phyloP scores from a whole-genome alignment of 1,140 invertebrate genomes.

The Tenebrio molitor region DNA sequence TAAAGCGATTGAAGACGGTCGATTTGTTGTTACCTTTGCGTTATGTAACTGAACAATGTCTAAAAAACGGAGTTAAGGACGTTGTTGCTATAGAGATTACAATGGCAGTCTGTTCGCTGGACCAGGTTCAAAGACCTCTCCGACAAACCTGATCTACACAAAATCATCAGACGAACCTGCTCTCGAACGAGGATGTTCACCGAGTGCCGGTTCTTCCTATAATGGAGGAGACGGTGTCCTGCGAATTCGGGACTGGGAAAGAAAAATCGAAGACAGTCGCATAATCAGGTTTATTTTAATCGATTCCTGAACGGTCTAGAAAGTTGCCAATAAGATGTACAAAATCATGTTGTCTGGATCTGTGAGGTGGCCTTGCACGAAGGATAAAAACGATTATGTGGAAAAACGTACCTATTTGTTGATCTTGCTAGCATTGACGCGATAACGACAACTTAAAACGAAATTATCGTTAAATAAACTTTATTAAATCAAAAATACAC shows the following conservation, averaged over 20 bases:
- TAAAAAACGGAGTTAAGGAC: slow-evolving; percentile 40
- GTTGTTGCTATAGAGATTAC: slow-evolving; percentile 43
- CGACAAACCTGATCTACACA: slow-evolving; percentile 46
- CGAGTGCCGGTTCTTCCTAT: slow-evolving; percentile 4
- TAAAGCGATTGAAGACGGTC: slow-evolving; percentile 25
- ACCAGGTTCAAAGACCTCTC: slow-evolving; percentile 45
- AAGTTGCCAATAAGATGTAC: slow-evolving; percentile 16
- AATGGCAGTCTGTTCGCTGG: slow-evolving; percentile 42
- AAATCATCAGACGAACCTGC: slow-evolving; percentile 42
- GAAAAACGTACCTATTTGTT: no score
- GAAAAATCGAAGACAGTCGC: slow-evolving; percentile 8
- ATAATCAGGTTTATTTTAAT: slow-evolving; percentile 21
- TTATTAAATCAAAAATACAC: slow-evolving; percentile 54
- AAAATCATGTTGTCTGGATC: slow-evolving; percentile 11
- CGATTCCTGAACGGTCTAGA: neutral
- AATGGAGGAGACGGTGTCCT: neutral
- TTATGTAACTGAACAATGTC: slow-evolving; percentile 40
- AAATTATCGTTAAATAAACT: slow-evolving; percentile 52
- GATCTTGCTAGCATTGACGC: slow-evolving; percentile 27
- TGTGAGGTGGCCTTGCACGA: slow-evolving; percentile 9
- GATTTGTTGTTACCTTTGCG: neutral
- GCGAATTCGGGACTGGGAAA: neutral
- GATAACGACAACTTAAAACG: slow-evolving; percentile 14
- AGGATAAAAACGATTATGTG: neutral
- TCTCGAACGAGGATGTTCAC: slow-evolving; percentile 16